phyloP scores from a whole-genome alignment of 2,888 invertebrate species.

The Schrankia costaestrigalis region DNA sequence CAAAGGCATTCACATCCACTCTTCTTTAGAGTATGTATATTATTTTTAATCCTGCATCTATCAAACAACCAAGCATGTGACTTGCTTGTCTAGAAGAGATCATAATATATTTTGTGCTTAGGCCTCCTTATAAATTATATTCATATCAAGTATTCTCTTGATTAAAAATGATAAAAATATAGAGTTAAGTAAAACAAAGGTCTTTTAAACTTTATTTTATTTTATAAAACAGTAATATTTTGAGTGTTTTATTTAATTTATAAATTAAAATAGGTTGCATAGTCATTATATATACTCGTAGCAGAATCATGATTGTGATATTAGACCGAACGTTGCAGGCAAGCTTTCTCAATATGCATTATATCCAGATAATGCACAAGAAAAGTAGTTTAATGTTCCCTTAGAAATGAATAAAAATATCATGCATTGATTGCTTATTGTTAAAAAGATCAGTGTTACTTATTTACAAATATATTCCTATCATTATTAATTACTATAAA shows the following conservation, averaged over 20 bases:
- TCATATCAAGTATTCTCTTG: no score
- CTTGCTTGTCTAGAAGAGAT: no score
- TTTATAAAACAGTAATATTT: slow-evolving; percentile 52
- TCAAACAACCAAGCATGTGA: no score
- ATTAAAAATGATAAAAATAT: no score
- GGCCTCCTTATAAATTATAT: no score
- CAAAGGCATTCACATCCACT: no score
- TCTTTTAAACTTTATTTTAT: slow-evolving; percentile 42
- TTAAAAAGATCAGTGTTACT: slow-evolving; percentile 52
- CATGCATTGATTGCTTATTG: slow-evolving; percentile 61
- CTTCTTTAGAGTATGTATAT: no score
- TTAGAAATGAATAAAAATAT: slow-evolving; percentile 51
- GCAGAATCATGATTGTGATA: slow-evolving; percentile 69
- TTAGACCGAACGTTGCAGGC: slow-evolving; percentile 54
- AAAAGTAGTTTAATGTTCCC: slow-evolving; percentile 61
- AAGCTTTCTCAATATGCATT: slow-evolving; percentile 67
- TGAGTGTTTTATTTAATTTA: slow-evolving; percentile 53
- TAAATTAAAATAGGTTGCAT: slow-evolving; percentile 38
- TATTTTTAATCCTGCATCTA: no score
- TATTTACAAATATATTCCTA: slow-evolving; percentile 66
- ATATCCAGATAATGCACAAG: slow-evolving; percentile 70
- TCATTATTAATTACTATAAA: slow-evolving; percentile 48
- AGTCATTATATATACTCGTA: slow-evolving; percentile 26
- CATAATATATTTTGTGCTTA: no score
- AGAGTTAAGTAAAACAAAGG: no score